Conservation (phyloP, 64 coral and sea anemone species). For the Montipora efflorescens region DNA sequence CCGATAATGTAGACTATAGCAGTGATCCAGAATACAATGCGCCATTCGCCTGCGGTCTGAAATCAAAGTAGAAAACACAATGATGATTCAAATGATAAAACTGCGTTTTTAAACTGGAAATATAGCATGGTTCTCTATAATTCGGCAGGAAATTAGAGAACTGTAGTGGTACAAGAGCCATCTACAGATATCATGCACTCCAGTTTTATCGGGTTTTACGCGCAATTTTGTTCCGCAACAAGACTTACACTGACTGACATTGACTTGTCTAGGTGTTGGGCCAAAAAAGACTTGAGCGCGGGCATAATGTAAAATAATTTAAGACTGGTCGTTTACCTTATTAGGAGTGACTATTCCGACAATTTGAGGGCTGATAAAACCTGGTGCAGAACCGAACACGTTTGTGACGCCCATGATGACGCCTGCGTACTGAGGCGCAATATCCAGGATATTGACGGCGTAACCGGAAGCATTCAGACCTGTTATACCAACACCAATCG, state of each 20-base stretch:
- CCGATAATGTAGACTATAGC: constrained; percentile 90
- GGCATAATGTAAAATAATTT: too few species aligned
- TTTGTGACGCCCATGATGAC: constrained; percentile 99
- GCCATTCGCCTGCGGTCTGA: constrained; percentile 96
- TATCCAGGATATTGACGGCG: constrained; percentile 99
- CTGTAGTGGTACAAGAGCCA: too few species aligned
- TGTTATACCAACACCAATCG: constrained; percentile 96
- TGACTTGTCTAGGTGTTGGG: too few species aligned
- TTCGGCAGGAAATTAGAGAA: too few species aligned
- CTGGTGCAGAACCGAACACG: constrained; percentile 95
- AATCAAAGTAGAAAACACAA: background rate
- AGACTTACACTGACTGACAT: too few species aligned
- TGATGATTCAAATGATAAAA: background rate
- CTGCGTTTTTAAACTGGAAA: background rate
- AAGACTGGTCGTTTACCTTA: constrained; percentile 65
- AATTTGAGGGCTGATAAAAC: constrained; percentile 97
- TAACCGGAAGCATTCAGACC: constrained; percentile 97
- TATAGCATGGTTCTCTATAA: too few species aligned
- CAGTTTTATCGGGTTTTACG: too few species aligned
- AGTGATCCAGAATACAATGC: constrained; percentile 98
- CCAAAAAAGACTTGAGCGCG: too few species aligned
- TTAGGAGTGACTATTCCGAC: constrained; percentile 94
- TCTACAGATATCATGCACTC: too few species aligned
- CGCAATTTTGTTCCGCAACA: too few species aligned
- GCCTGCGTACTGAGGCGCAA: constrained; percentile 97